Evolutionary conservation across 2,888 invertebrate species (phyloP).

Genomic region (Argynnis bischoffii): DNA sequence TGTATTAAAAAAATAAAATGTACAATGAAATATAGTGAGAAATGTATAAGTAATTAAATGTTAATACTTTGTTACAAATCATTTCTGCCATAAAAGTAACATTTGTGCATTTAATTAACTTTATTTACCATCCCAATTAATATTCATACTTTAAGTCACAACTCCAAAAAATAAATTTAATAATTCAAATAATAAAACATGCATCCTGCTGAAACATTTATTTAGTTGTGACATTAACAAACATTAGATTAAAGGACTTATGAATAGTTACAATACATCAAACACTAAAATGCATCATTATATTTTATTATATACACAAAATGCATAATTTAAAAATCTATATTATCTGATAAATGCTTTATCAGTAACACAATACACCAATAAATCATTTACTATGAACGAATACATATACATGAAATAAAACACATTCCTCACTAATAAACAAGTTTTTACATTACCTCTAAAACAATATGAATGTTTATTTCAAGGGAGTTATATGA

Average conservation of each 20-base stretch:
- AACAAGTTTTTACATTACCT: conserved; percentile 16
- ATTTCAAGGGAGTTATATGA: background rate
- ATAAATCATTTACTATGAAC: conserved; percentile 26
- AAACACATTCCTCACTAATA: conserved; percentile 36
- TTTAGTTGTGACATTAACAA: conserved; percentile 7
- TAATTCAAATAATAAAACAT: conserved; percentile 8
- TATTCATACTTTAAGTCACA: conserved; percentile 1
- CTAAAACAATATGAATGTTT: conserved; percentile 13
- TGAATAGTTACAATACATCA: conserved; percentile 6
- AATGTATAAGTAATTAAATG: conserved; percentile 16
- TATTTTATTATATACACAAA: conserved; percentile 27
- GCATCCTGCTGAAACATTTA: conserved; percentile 3
- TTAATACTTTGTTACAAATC: background rate
- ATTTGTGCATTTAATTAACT: background rate
- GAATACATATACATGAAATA: conserved; percentile 30
- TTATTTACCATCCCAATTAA: conserved; percentile 1
- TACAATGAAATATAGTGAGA: conserved; percentile 30
- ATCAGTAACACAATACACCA: conserved; percentile 23
- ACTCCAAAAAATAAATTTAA: no score
- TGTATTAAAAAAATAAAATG: conserved; percentile 33
- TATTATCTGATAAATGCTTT: conserved; percentile 27
- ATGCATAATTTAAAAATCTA: conserved; percentile 28
- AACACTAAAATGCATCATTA: conserved; percentile 17
- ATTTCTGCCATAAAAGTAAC: background rate
- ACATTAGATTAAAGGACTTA: background rate